Base-by-base conservation (phyloP, 1,140 invertebrate genomes). In the Homalodisca vitripennis region DNA sequence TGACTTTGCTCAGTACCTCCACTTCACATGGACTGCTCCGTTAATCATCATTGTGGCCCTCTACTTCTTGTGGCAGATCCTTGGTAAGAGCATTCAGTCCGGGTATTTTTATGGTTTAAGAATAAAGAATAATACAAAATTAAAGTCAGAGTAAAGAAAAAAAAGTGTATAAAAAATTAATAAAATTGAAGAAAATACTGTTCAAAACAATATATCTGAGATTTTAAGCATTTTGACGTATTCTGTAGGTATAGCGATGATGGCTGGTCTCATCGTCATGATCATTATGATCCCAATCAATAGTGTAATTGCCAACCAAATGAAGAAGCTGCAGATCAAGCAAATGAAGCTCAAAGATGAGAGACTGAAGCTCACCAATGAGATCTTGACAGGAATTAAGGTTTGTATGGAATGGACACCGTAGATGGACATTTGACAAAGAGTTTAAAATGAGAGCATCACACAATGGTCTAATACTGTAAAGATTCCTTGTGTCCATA, bases 21-120 rank as follows among this genome's bases (percentile, higher is more conserved):
- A n/a, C n/a, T n/a, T n/a, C n/a, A n/a, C n/a, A n/a, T n/a, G n/a
- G n/a, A 98, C 95, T 0, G 95, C 94, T 1, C 97, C 96, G 0
- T 80, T 98, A 6, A 95, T 98, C 83, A 98, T 98, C 73, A 82
- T 80, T 10, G 77, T 98, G 6, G 90, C 94, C 0, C 79, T 98
- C n/a, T 96, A 91, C 76, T 96, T 98, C 81, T 80, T 98, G 2
- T 98, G 94, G 93, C 84, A 87, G 32, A 89, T 89, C 69, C 79
- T 93, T 3, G 91, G 77, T 78, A 71, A 67, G 68, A 63, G 24
- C 57, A 3, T 24, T 66, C 6, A 41, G 34, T 10, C 17, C n/a
- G n/a, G n/a, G n/a, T n/a, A n/a, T n/a, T n/a, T n/a, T n/a, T n/a
- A n/a, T n/a, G n/a, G n/a, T n/a, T n/a, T n/a, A n/a, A n/a, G n/a